Evolutionary conservation across 92 coral and sea anemone genomes (phyloP), one percentile per base, ranked within the genome.

Genomic region (Zoanthus gigantus): DNA sequence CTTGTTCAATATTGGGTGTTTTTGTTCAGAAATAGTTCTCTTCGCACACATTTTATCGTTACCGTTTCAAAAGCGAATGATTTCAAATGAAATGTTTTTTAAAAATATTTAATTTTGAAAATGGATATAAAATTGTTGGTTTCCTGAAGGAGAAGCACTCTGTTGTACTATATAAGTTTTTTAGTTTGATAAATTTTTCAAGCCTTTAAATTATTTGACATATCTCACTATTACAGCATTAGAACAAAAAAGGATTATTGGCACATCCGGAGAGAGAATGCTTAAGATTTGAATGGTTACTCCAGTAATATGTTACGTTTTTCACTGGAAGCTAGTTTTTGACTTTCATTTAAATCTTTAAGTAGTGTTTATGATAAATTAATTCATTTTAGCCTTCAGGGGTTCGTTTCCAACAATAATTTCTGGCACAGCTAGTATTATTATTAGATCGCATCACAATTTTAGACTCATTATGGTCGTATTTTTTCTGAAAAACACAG

Each of bases 151-250:
- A 77, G 31, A 52, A 54, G 17, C 11, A 54, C 11, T 17, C 28
- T 28, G 14, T 56, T 53, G 23, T 54, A 9, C 17, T 45, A 77
- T 53, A 29, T 29, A 0, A 77, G 42, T 15, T 58, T 78, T 79
- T 61, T 34, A 30, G 6, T 61, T 61, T 79, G 72, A 80, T 80
- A 16, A 63, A 14, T 81, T 81, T 81, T 81, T 46, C 50, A 47
- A 57, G n/a, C 37, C 60, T 81, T 81, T 81, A 18, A 81, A 81
- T 81, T 42, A 81, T 81, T 81, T 65, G 66, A 81, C 48, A 81
- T 45, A n/a, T 48, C 71, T 5, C 44, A n/a, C 9, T 18, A 16
- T 65, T 81, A 57, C 58, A 61, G 42, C 4, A 37, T 37, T 37
- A 37, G 42, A 37, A 79, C 50, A 60, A 68, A 66, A 63, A 65